Conservation (phyloP, 2,888 invertebrate genomes). For the Hydropsyche betteni region DNA sequence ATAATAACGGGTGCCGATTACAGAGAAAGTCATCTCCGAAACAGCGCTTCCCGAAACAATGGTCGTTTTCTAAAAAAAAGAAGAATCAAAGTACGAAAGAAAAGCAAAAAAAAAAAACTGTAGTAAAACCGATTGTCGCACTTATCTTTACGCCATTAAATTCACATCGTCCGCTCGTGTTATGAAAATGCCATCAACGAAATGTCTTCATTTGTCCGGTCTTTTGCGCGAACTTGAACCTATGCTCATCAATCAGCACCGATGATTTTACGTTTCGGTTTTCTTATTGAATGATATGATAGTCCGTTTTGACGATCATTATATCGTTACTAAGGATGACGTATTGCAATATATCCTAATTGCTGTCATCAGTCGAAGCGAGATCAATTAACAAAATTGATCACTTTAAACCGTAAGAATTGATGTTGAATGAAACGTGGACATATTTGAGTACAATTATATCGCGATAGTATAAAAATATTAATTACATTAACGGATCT, state of each 20-base stretch:
- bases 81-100: not conserved
- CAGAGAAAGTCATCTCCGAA: constrained; percentile 16
- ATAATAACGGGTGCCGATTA: not conserved
- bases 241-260: no score
- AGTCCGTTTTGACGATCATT: no score
- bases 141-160: constrained; percentile 5
- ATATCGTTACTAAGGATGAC: no score
- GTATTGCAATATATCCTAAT: no score
- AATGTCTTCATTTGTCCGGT: not conserved
- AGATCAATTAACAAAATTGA: no score
- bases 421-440: not conserved
- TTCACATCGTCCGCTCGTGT: not conserved
- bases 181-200: not conserved
- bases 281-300: no score
- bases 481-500: no score
- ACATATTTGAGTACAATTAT: not conserved
- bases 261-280: no score
- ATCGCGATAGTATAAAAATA: not conserved
- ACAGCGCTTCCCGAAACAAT: constrained; percentile 6
- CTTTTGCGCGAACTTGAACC: not conserved
- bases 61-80: not conserved
- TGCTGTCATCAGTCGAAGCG: no score
- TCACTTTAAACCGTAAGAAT: not conserved
- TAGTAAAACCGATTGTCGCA: not conserved
- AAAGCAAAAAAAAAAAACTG: not conserved